Conservation (phyloP, 2,888 invertebrate genomes). For the Deilephila porcellus region DNA sequence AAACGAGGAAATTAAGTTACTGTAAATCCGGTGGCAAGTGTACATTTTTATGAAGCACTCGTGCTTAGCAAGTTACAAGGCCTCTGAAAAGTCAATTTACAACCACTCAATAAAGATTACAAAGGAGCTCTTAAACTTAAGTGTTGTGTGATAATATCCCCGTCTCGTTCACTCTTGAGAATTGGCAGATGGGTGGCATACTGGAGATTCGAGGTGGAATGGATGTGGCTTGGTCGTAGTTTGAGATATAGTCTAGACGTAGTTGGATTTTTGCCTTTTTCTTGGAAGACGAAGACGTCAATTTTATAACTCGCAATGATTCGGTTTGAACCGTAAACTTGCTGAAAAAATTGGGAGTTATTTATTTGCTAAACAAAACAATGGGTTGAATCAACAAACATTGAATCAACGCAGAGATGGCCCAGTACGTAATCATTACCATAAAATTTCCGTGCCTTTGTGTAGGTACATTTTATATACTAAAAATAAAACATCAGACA, state of each 20-base stretch:
- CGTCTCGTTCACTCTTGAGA: constrained; percentile 52
- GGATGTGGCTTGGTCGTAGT: constrained; percentile 38
- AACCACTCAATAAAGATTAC: constrained; percentile 65
- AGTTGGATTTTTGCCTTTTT: background rate
- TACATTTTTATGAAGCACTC: background rate
- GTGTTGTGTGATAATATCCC: constrained; percentile 59
- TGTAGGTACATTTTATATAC: too few species aligned
- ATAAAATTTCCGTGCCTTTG: too few species aligned
- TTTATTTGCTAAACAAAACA: too few species aligned
- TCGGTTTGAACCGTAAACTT: too few species aligned
- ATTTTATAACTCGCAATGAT: too few species aligned
- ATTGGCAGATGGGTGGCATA: constrained; percentile 47
- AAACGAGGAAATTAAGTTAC: constrained; percentile 14
- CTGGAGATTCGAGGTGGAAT: constrained; percentile 39
- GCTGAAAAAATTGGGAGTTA: too few species aligned
- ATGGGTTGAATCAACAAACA: too few species aligned
- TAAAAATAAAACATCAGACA: too few species aligned
- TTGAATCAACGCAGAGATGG: too few species aligned
- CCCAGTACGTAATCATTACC: too few species aligned
- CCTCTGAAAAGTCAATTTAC: constrained; percentile 59
- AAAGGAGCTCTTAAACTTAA: constrained; percentile 59
- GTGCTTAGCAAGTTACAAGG: constrained; percentile 21
- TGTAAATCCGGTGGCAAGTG: background rate
- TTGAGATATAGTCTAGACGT: background rate
- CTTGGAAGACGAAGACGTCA: too few species aligned